Percentiles rank a stretch among this genome's conserved stretches.
These are phyloP conservation scores for Ceyx cyanopectus DNA, from an alignment of 2,113 vertebrate species.

Conservation along the genomic window DNA sequence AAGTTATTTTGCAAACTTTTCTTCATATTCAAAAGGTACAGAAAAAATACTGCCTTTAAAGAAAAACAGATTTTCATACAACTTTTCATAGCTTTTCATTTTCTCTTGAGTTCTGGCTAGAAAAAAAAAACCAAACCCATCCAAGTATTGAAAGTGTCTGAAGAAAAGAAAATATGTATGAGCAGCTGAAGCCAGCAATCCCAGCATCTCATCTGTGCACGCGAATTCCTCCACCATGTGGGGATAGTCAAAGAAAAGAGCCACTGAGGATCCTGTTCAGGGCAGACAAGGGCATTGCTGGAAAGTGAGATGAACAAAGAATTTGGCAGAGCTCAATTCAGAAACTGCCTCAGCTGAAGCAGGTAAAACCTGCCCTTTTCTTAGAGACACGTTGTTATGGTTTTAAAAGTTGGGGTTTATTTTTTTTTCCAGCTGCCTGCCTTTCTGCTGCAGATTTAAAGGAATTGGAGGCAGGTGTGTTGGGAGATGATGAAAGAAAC, in stretches of 20 bases:
- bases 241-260: not conserved
- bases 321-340: not conserved
- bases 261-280: not conserved
- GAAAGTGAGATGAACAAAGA: constrained; percentile 21
- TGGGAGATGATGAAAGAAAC: not conserved
- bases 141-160: not conserved
- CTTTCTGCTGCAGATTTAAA: constrained; percentile 23
- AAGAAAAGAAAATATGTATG: not conserved
- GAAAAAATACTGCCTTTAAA: not conserved
- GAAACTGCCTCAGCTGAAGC: not conserved
- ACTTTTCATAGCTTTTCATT: not conserved
- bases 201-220: not conserved
- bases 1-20: not conserved
- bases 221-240: not conserved
- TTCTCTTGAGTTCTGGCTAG: not conserved
- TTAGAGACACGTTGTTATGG: not conserved
- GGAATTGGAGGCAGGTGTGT: not conserved
- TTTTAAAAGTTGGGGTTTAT: not conserved
- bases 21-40: not conserved
- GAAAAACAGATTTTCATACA: not conserved
- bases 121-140: not conserved
- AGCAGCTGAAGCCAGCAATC: not conserved
- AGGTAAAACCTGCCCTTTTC: constrained; percentile 24
- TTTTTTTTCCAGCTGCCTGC: not conserved
- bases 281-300: not conserved